Conservation (phyloP, 2,113 vertebrate species). For the Callospermophilus lateralis region DNA sequence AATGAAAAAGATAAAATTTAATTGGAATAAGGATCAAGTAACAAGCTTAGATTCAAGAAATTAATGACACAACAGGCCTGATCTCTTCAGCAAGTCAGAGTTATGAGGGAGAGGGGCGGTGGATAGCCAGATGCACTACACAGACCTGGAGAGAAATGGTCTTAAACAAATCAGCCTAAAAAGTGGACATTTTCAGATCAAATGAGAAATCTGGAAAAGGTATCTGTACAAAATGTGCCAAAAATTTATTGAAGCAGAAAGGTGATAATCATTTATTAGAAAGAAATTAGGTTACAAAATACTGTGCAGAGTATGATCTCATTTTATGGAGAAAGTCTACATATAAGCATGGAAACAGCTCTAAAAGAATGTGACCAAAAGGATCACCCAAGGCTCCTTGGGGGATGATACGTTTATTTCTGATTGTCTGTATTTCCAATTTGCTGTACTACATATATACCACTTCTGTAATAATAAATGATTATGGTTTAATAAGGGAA, state of each 20-base stretch:
- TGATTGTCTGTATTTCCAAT: not conserved
- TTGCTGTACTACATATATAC: not conserved
- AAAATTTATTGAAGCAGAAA: slow-evolving; percentile 54
- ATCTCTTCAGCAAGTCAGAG: not conserved
- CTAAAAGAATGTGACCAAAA: not conserved
- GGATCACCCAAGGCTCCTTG: not conserved
- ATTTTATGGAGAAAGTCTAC: slow-evolving; percentile 59
- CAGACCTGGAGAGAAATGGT: not conserved
- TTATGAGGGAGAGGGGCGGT: not conserved
- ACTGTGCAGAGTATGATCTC: slow-evolving; percentile 43
- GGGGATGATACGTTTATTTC: not conserved
- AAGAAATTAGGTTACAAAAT: slow-evolving; percentile 53
- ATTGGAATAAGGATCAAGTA: not conserved
- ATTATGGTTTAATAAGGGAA: not conserved
- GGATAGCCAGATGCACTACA: not conserved
- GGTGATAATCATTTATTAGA: not conserved
- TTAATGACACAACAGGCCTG: not conserved
- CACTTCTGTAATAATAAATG: not conserved
- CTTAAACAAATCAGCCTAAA: not conserved
- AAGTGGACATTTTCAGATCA: slow-evolving; percentile 6
- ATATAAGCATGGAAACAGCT: not conserved
- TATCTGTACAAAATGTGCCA: slow-evolving; percentile 22
- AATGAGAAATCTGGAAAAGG: slow-evolving; percentile 14
- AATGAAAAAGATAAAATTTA: not conserved
- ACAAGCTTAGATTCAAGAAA: slow-evolving; percentile 29